Evolutionary conservation across 2,888 invertebrate genomes (phyloP), one percentile per base, ranked within the genome.

Genomic region (Phragmatobia fuliginosa): DNA sequence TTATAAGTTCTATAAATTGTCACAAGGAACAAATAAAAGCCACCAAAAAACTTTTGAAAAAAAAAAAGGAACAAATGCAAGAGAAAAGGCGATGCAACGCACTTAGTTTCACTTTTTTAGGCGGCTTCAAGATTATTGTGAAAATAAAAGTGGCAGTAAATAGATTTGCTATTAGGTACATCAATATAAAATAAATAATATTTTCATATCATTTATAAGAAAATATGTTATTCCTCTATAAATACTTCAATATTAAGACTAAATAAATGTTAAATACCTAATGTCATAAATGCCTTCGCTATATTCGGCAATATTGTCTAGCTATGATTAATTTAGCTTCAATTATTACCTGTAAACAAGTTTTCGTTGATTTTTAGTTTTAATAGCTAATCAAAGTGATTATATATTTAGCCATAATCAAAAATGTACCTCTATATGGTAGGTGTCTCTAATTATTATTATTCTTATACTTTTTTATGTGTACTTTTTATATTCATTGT

Each of bases 171-270:
- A 65, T 65, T 62, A 32, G 16, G n/a, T 32, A 66, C 1, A 60
- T 60, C 32, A 41, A 66, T 66, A 38, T 58, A 66, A 38, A 64
- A 52, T 64, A 64, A 64, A 52, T 52, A 62, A 52, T 56, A 25
- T 36, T 31, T 38, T 67, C 52, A 62, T 38, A 28, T 67, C 31
- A 33, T 21, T 67, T 33, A 52, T 36, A 31, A 52, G n/a, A 52
- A 58, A 41, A 68, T 58, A 68, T 33, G 25, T 59, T 7, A 11
- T 33, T 64, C 33, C 14, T 58, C 25, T 63, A 59, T 58, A 59
- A 63, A 68, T 63, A 68, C 68, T 63, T n/a, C 38, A 52, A 45
- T 52, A 28, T 68, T 62, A 25, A n/a, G 58, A 68, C 49, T 68
- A 62, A 58, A 67, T 67, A 52, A 62, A 41, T 58, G 56, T 56